Evolutionary conservation across 2,113 vertebrate species (phyloP), one percentile per base, ranked within the genome.

Genomic region (Dicrurus megarhynchus): DNA sequence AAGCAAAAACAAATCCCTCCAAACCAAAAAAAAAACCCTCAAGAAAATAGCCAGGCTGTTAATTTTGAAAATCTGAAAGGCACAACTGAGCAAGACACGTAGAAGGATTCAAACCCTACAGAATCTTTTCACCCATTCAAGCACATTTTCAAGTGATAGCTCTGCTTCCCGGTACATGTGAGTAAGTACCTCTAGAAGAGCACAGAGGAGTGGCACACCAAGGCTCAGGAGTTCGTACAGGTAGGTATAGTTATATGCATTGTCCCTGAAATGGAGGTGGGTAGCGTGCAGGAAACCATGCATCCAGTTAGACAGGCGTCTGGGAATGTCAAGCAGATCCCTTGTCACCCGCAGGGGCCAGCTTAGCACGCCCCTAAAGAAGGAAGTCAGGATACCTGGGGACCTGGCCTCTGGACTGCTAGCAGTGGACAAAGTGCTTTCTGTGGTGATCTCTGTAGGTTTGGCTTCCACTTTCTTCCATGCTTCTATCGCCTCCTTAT

Each of bases 191-290:
- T 99, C 99, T 41, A 98, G 98, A 78, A 99, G 97, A 70, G 97
- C 98, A 52, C 98, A 98, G 96, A 99, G 98, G 80, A 99, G 97
- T 6, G 99, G 99, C 96, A 99, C 92, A 81, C 99, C 98, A 68
- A 99, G 94, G 97, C 99, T 99, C 97, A 99, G 98, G 47, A 99
- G 98, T 98, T 99, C 99, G 7, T 98, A 99, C 83, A 98, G 97
- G 93, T 98, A 98, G 78, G 96, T 92, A 97, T 99, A 99, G 98
- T 99, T 98, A 95, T 98, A 97, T 47, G 98, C 98, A 97, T 99
- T 99, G 98, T 99, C 98, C 98, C 98, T 98, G 97, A 99, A 89
- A 98, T 99, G 99, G 79, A 95, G 91, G 46, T 94, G 65, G 37
- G 98, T 49, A 75, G 98, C 97, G 82, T 90, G 98, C 69, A 98